Evolutionary conservation across 2,113 vertebrate species (phyloP).

Genomic region (Thalassoma bifasciatum): DNA sequence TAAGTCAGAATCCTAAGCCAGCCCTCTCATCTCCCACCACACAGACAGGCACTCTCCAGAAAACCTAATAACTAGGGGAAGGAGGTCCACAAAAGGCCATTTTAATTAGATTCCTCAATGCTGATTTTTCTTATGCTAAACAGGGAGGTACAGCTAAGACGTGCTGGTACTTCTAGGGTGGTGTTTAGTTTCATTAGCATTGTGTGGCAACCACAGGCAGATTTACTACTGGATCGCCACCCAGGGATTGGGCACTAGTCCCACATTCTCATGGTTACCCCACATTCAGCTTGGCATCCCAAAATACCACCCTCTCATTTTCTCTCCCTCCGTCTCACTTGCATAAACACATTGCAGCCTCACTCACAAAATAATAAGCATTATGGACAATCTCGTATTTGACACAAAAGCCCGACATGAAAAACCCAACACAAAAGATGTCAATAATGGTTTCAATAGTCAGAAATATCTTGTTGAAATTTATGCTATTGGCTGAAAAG

Average conservation of each 20-base stretch:
- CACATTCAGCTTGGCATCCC: constrained; percentile 57
- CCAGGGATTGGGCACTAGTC: constrained; percentile 55
- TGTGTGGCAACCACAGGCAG: constrained; percentile 64
- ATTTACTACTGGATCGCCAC: constrained; percentile 69
- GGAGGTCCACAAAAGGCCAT: constrained; percentile 51
- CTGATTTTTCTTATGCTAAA: constrained; percentile 67
- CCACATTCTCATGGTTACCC: constrained; percentile 71
- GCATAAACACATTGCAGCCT: constrained; percentile 23
- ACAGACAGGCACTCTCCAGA: constrained; percentile 43
- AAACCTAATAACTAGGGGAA: constrained; percentile 54
- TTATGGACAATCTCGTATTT: constrained; percentile 15
- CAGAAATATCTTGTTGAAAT: constrained; percentile 32
- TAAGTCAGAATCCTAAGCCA: constrained; percentile 60
- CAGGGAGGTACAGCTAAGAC: constrained; percentile 52
- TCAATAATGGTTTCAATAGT: neutral
- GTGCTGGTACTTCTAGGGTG: constrained; percentile 33
- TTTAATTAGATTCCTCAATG: constrained; percentile 68
- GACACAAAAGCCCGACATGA: constrained; percentile 27
- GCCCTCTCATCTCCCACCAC: constrained; percentile 46
- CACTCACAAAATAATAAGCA: constrained; percentile 25
- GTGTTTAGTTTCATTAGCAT: constrained; percentile 64
- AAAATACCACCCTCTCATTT: constrained; percentile 42
- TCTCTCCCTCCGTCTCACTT: constrained; percentile 9
- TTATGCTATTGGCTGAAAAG: constrained; percentile 14
- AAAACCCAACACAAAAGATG: constrained; percentile 20